Conservation (phyloP, 2,888 invertebrate genomes). For the Sinodicranocentrus sp. region DNA sequence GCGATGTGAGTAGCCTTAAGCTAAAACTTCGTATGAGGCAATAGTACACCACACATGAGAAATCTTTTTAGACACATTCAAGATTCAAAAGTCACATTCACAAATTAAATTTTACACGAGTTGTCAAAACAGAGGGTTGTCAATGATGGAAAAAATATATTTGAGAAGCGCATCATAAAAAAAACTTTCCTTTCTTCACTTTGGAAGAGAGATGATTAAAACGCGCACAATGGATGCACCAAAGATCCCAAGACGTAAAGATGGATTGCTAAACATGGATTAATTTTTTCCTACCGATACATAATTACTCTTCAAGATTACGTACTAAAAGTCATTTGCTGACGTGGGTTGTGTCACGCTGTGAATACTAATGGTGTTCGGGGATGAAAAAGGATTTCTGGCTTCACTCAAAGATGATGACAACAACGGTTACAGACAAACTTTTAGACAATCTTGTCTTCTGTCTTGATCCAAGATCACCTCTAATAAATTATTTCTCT, state of each 20-base stretch:
- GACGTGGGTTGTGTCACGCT: slow-evolving; percentile 56
- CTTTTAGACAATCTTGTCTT: too few species aligned
- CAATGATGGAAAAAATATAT: neutral
- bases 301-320: slow-evolving; percentile 32
- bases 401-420: neutral
- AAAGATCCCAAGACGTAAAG: neutral
- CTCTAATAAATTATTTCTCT: too few species aligned
- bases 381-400: neutral
- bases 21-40: slow-evolving; percentile 6
- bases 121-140: neutral
- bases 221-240: neutral
- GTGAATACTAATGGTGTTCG: slow-evolving; percentile 43
- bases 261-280: slow-evolving; percentile 18
- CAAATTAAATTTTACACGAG: neutral
- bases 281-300: slow-evolving; percentile 3
- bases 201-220: neutral
- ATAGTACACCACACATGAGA: neutral
- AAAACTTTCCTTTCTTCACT: slow-evolving; percentile 14
- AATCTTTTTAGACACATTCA: neutral
- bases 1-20: neutral
- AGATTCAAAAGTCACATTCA: slow-evolving; percentile 11
- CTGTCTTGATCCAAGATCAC: too few species aligned
- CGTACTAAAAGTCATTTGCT: slow-evolving; percentile 45
- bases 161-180: neutral
- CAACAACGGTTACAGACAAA: neutral